phyloP scores from a whole-genome alignment of 2,113 vertebrate species.

The Marmota monax region DNA sequence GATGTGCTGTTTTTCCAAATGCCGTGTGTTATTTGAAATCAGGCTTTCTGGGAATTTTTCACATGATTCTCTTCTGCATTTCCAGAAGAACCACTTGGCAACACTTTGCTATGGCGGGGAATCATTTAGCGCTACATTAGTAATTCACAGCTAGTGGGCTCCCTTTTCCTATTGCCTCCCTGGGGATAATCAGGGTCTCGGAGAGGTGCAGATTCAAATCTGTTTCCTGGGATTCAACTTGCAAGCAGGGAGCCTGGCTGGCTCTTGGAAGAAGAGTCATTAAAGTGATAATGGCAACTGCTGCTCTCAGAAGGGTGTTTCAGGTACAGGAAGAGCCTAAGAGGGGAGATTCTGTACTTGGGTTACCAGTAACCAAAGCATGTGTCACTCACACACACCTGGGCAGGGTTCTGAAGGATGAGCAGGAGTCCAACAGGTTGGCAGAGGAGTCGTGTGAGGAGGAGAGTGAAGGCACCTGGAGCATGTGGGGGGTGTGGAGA shows the following conservation, averaged over 20 bases:
- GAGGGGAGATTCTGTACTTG: background rate
- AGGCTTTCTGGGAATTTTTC: background rate
- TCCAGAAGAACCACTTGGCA: background rate
- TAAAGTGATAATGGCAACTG: background rate
- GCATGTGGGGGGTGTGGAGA: no score
- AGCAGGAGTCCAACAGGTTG: background rate
- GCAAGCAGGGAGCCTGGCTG: background rate
- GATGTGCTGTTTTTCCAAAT: background rate
- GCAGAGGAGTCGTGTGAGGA: background rate
- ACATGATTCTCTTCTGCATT: background rate
- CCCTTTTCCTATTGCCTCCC: background rate
- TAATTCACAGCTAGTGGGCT: background rate
- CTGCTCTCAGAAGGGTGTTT: background rate
- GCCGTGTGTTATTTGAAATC: background rate
- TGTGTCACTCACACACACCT: background rate
- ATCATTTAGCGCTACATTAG: background rate
- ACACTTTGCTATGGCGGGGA: background rate
- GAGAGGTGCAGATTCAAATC: background rate
- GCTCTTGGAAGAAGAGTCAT: background rate
- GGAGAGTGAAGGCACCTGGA: fast-evolving
- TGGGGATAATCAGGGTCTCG: slow-evolving; percentile 24
- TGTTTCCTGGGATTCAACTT: background rate
- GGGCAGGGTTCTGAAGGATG: background rate
- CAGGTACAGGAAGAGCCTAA: background rate
- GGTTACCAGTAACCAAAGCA: background rate